Conservation (phyloP, 2,888 invertebrate genomes). For the Thymelicus sylvestris region DNA sequence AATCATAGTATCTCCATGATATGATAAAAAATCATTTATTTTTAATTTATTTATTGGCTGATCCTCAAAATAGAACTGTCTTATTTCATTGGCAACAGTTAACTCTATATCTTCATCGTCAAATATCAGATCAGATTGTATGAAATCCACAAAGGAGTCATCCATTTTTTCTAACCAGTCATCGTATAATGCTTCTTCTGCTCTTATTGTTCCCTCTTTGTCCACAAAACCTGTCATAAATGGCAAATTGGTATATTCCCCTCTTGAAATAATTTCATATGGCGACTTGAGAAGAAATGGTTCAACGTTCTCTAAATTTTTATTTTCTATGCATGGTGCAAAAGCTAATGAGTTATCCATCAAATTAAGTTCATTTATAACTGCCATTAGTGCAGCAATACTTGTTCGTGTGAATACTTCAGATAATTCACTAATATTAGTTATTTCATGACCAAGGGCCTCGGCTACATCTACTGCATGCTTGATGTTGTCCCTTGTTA, state of each 20-base stretch:
- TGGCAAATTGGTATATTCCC: constrained; percentile 63
- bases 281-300: constrained; percentile 68
- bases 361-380: constrained; percentile 69
- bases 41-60: constrained; percentile 49
- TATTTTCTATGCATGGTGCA: constrained; percentile 72
- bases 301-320: constrained; percentile 50
- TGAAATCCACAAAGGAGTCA: constrained; percentile 60
- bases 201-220: constrained; percentile 71
- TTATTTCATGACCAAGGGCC: constrained; percentile 65
- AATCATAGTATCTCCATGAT: constrained; percentile 75
- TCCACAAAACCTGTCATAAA: constrained; percentile 72
- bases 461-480: constrained; percentile 68
- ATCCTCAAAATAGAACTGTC: constrained; percentile 59
- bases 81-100: constrained; percentile 54
- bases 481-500: constrained; percentile 67
- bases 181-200: constrained; percentile 57
- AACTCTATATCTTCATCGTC: constrained; percentile 51
- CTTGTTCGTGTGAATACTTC: constrained; percentile 62
- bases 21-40: constrained; percentile 57
- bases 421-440: constrained; percentile 58
- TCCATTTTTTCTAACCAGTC: constrained; percentile 71
- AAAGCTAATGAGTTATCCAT: constrained; percentile 72
- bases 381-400: constrained; percentile 66
- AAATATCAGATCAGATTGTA: constrained; percentile 69
- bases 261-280: constrained; percentile 54